Evolutionary conservation across 2,113 vertebrate species (phyloP), one percentile per base, ranked within the genome.

Genomic region (Steatornis caripensis): DNA sequence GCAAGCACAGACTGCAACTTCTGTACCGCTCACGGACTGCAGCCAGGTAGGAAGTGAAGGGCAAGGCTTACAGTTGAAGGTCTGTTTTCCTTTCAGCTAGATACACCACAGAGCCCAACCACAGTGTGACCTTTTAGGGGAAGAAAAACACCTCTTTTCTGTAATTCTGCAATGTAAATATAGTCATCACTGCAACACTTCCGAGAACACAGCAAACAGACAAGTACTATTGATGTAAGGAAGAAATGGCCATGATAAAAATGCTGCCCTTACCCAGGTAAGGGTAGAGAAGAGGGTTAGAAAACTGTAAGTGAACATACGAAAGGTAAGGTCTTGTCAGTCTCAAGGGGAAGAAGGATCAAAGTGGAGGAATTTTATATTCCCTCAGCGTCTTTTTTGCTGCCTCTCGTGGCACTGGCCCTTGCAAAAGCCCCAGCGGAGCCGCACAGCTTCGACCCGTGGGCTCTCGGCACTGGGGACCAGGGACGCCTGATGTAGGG

Each of bases 111-210:
- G 94, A 96, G 95, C 95, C 93, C 96, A 96, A 95, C 91, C 96
- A 97, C 95, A 96, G 93, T 94, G 95, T 95, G 96, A 96, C 95
- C 94, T 97, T 97, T 97, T 94, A 95, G 87, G 93, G 96, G 95
- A 96, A 96, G 94, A 97, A 91, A 89, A 95, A 78, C 94, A 97
- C 94, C 94, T 97, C 95, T 97, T 96, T 97, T 96, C 96, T 95
- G 94, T 97, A 97, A 95, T 95, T 97, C 96, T 97, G 95, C 94
- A 97, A 96, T 94, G 92, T 96, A 97, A 97, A 96, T 95, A 97
- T 92, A 97, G 94, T 93, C 92, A 96, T 95, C 96, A 96, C 95
- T 91, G 97, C 89, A 95, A 96, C 80, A 97, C 96, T 96, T 90
- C 91, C 2, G 93, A 97, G 94, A 97, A 96, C 87, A 95, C 58